phyloP scores from a whole-genome alignment of 2,888 invertebrate species.

The Phalera bucephala region DNA sequence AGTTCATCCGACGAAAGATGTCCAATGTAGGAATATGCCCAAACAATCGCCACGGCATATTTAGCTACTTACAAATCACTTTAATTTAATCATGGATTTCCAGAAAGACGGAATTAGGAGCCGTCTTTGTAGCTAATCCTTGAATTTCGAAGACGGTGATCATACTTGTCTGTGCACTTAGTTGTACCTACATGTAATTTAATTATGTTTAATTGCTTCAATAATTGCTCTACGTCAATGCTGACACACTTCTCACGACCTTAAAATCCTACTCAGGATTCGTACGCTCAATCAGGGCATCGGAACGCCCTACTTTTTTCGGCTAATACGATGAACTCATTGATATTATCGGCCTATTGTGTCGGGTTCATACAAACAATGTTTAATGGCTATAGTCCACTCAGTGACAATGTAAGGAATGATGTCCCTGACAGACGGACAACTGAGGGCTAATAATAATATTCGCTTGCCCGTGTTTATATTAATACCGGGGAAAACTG shows the following conservation, averaged over 20 bases:
- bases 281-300: neutral
- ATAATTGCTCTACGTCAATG: neutral
- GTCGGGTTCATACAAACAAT: neutral
- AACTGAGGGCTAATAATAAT: neutral
- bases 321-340: neutral
- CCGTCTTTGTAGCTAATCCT: too few species aligned
- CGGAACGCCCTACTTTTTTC: neutral
- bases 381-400: too few species aligned
- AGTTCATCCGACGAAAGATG: too few species aligned
- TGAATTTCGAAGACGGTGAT: too few species aligned
- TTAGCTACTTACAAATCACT: too few species aligned
- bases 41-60: too few species aligned
- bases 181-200: too few species aligned
- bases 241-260: neutral
- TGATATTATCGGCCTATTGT: neutral
- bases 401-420: slow-evolving; percentile 13
- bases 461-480: neutral
- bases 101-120: too few species aligned
- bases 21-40: too few species aligned
- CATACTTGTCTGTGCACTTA: too few species aligned
- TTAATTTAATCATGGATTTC: too few species aligned
- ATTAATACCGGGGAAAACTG: too few species aligned
- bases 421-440: neutral
- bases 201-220: neutral
- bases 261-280: neutral